Percentiles rank a stretch among this genome's conserved stretches.
These are phyloP conservation scores for Cynaeus angustus DNA, from an alignment of 2,888 invertebrate genomes.

Conservation along the genomic window DNA sequence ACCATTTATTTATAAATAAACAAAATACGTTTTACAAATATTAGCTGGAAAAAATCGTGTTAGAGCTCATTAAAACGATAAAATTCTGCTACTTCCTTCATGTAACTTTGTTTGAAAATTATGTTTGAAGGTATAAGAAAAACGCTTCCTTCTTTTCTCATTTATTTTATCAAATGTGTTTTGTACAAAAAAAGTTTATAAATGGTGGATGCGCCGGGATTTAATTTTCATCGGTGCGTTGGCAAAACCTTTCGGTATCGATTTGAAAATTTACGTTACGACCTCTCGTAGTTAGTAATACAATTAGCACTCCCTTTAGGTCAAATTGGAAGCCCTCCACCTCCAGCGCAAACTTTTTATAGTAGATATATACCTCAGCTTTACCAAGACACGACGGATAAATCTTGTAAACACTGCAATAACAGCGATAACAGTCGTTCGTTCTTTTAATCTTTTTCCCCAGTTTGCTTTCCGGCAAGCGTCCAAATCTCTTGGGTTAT, in stretches of 20 bases:
- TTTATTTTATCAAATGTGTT: background rate
- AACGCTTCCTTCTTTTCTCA: background rate
- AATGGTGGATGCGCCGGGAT: conserved; percentile 43
- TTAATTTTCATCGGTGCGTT: background rate
- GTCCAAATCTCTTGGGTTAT: conserved; percentile 26
- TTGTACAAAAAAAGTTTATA: background rate
- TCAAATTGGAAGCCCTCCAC: background rate
- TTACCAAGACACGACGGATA: conserved; percentile 25
- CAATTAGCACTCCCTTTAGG: background rate
- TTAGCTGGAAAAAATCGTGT: background rate
- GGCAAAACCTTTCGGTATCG: background rate
- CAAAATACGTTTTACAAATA: too few relatives aligned
- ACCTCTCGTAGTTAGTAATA: background rate
- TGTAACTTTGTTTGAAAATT: background rate
- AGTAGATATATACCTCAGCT: background rate
- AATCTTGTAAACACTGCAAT: conserved; percentile 38
- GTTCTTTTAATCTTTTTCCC: conserved; percentile 32
- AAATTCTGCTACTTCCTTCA: too few relatives aligned
- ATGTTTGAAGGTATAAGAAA: background rate
- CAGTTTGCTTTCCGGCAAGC: conserved; percentile 22
- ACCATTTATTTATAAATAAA: too few relatives aligned
- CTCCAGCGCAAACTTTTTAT: background rate
- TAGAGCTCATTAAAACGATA: too few relatives aligned
- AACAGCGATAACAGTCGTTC: conserved; percentile 34
- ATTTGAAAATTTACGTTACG: background rate